Percentiles rank a stretch among this genome's conserved stretches.
phyloP scores from a whole-genome alignment of 2,797 vertebrate species.

The Synanceia verrucosa region DNA sequence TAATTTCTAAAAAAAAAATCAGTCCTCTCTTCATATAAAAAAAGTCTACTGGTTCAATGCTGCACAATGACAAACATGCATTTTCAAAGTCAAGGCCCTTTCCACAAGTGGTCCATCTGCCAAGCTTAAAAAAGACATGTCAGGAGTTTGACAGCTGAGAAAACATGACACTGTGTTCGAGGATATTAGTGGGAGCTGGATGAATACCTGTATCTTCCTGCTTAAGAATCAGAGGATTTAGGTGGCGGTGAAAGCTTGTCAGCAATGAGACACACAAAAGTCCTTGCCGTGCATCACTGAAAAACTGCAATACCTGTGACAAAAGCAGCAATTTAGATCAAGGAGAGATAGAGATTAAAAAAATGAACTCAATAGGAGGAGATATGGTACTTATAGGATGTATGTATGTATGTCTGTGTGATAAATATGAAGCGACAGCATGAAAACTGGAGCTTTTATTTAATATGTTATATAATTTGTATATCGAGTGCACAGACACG shows the following conservation, averaged over 20 bases:
- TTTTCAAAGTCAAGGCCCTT: conserved; percentile 48
- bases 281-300: conserved; percentile 43
- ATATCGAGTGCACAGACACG: no score
- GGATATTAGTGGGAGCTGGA: conserved; percentile 56
- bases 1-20: conserved; percentile 26
- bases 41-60: conserved; percentile 24
- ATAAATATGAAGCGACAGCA: background rate
- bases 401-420: background rate
- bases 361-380: conserved; percentile 3
- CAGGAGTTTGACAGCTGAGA: conserved; percentile 69
- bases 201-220: conserved; percentile 75
- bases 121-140: conserved; percentile 57
- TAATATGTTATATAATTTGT: no score
- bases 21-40: conserved; percentile 34
- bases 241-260: conserved; percentile 75
- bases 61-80: conserved; percentile 44
- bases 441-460: background rate
- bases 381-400: no score
- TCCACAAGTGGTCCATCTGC: conserved; percentile 52
- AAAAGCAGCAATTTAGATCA: conserved; percentile 27
- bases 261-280: conserved; percentile 61
- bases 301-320: conserved; percentile 13
- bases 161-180: conserved; percentile 58
- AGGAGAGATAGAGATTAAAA: conserved; percentile 8
- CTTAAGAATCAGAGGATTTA: conserved; percentile 74